These are phyloP conservation scores for Drosophila rhopaloa DNA, from an alignment of 1,140 invertebrate species.

Conservation along the genomic window DNA sequence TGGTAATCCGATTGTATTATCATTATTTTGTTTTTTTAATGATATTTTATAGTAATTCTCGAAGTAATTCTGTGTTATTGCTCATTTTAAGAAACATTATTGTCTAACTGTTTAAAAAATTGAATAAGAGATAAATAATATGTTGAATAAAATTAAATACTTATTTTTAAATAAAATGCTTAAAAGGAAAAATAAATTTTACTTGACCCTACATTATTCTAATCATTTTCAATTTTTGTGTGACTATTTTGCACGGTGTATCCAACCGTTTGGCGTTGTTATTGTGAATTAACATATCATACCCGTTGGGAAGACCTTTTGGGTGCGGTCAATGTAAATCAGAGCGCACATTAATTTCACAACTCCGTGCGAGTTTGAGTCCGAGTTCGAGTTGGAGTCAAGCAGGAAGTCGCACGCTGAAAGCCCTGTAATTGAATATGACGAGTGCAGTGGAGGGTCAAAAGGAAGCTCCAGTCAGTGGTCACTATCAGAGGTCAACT, in stretches of 20 bases:
- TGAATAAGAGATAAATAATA: too few species aligned
- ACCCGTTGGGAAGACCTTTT: constrained; percentile 27
- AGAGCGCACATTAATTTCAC: constrained; percentile 76
- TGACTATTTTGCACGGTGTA: background rate
- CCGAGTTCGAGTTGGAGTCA: background rate
- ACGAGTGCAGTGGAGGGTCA: constrained; percentile 51
- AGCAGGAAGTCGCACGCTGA: constrained; percentile 68
- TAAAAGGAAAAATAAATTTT: too few species aligned
- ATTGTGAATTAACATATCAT: constrained; percentile 77
- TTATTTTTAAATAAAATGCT: too few species aligned
- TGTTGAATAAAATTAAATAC: too few species aligned
- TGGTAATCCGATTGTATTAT: too few species aligned
- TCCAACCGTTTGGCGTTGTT: constrained; percentile 38
- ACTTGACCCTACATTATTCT: too few species aligned
- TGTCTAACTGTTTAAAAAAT: too few species aligned
- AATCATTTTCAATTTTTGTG: background rate
- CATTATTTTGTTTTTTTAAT: too few species aligned
- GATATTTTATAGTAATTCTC: too few species aligned
- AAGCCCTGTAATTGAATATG: constrained; percentile 79
- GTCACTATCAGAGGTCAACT: constrained; percentile 54
- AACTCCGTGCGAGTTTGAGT: constrained; percentile 45
- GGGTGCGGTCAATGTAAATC: constrained; percentile 68
- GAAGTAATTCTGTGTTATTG: too few species aligned
- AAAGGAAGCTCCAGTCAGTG: constrained; percentile 37
- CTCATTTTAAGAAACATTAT: too few species aligned